Evolutionary conservation across 2,113 vertebrate species (phyloP), one percentile per base, ranked within the genome.

Genomic region (Rhinopomastus cyanomelas): DNA sequence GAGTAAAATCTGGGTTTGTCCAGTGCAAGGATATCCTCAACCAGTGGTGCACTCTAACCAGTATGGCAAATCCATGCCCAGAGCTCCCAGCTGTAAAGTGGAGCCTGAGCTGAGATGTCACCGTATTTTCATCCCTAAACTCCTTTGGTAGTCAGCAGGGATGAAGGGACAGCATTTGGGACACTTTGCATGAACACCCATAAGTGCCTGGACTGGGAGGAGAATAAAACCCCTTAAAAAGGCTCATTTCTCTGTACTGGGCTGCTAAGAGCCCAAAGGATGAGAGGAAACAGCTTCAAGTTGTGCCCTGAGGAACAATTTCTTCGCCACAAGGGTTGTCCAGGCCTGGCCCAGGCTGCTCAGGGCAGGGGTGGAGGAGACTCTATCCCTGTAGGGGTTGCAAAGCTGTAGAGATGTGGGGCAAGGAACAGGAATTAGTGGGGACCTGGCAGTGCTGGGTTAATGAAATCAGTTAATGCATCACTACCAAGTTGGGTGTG

Each of bases 401-500:
- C 8, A 16, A 0, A 67, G 27, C 7, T 1, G 1, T 11, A 25
- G 7, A 48, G 4, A 8, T 5, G 32, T 42, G 78, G 25, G 11
- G 1, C 36, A 6, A 30, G 52, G 64, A 25, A 17, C 29, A 1
- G 0, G 16, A n/a, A 7, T 18, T 15, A 49, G 59, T 8, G 80
- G 16, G 57, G 49, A 12, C 59, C 4, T 8, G 74, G 53, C 66
- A 5, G 11, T 6, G 36, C 21, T 76, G 57, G 36, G 16, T 53
- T 27, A 12, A 8, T 10, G 16, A 37, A 27, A 26, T 26, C 36
- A 8, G 23, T n/a, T 18, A n/a, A n/a, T n/a, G n/a, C n/a, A n/a
- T n/a, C n/a, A n/a, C 25, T 60, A 11, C 69, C 37, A 8, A 3
- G 1, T 30, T 30, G 39, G 71, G 44, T 59, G 74, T 51, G 81